Base-by-base conservation (phyloP, 2,113 vertebrate species). In the Otocyon megalotis region DNA sequence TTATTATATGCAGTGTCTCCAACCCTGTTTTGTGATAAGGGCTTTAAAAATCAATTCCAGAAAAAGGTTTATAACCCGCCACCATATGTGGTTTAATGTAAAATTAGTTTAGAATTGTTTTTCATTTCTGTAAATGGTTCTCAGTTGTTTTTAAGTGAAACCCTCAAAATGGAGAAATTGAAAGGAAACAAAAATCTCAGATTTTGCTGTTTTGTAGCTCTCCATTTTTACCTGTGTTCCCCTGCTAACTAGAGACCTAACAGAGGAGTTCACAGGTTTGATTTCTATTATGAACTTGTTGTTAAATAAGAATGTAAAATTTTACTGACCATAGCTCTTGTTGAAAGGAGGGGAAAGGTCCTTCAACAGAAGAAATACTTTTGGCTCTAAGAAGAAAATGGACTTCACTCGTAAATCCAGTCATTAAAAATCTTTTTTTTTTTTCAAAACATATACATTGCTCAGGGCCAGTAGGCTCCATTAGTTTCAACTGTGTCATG, bases 41-140 rank as follows among this genome's bases (percentile, higher is more conserved):
- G 6, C 87, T 98, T 94, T 93, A 58, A 93, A 93, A 90, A 92
- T 93, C 71, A 96, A 71, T 97, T 83, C 56, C 37, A 56, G 63
- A 48, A 82, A 90, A 58, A 43, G 3, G 15, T 35, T 86, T 54
- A 30, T 84, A 74, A n/a, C 82, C 20, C 58, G 35, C n/a, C 32
- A 62, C 48, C 19, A 2, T 65, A 72, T 83, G 24, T 77, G 15
- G 15, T 74, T 83, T 72, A 74, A 72, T 37, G 80, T 77, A 62
- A 53, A 91, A 37, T 86, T 90, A 32, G 24, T 89, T 94, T 72
- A 84, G 67, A 84, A 62, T 92, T 48, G 20, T 87, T 94, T 94
- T 87, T 86, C 17, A 24, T 56, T 90, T 93, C 30, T 90, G 48
- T 77, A 92, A 83, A 58, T 88, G 30, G 32, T 43, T 88, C 94